phyloP scores from a whole-genome alignment of 2,888 invertebrate species.

The Cephus pulcher region DNA sequence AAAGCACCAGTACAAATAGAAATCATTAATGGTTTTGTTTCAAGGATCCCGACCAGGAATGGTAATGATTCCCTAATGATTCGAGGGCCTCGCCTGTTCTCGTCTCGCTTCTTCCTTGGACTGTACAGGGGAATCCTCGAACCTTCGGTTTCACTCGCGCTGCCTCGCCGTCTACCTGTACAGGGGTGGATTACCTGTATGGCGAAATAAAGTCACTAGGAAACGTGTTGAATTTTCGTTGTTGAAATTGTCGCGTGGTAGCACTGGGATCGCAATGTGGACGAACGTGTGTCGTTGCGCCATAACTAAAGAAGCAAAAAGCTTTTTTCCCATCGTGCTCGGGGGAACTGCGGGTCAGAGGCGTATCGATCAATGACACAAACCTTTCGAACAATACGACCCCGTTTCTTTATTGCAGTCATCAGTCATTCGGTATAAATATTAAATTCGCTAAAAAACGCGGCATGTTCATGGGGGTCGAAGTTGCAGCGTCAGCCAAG shows the following conservation, averaged over 20 bases:
- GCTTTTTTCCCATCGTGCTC: constrained; percentile 19
- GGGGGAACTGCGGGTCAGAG: constrained; percentile 4
- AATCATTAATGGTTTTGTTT: constrained; percentile 66
- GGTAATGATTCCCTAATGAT: constrained; percentile 62
- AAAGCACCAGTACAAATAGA: constrained; percentile 57
- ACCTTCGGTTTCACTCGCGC: background rate
- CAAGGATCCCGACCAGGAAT: constrained; percentile 42
- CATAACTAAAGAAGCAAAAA: background rate
- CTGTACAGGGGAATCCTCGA: constrained; percentile 4
- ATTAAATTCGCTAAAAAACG: constrained; percentile 66
- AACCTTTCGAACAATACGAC: constrained; percentile 62
- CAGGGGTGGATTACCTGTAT: background rate
- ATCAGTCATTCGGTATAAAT: constrained; percentile 67
- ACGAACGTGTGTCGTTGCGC: background rate
- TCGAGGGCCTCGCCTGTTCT: constrained; percentile 19
- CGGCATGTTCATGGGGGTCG: constrained; percentile 49
- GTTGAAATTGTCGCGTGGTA: constrained; percentile 2
- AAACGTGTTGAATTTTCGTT: constrained; percentile 14
- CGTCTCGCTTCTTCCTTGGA: constrained; percentile 12
- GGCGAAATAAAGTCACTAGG: background rate
- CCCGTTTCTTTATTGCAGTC: constrained; percentile 64
- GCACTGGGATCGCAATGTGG: background rate
- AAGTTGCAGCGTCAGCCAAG: constrained; percentile 63
- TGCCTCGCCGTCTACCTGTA: constrained; percentile 15
- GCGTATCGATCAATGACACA: constrained; percentile 66